phyloP scores from a whole-genome alignment of 2,888 invertebrate genomes.

The Volucella inanis region DNA sequence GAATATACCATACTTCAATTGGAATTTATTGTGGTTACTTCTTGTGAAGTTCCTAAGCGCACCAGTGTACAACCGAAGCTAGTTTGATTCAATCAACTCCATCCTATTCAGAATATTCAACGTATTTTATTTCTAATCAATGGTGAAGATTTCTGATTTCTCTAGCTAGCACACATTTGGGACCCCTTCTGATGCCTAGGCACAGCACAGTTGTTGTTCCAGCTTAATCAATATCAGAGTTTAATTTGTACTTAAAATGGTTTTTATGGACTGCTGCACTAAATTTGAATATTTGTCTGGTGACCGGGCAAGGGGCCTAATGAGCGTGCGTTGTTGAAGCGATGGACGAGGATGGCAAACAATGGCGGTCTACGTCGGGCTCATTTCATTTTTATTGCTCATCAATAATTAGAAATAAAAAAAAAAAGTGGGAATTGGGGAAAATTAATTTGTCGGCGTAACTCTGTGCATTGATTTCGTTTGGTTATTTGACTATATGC shows the following conservation, averaged over 20 bases:
- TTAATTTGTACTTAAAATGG: conserved; percentile 73
- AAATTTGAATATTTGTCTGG: conserved; percentile 65
- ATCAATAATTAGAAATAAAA: conserved; percentile 65
- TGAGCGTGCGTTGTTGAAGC: conserved; percentile 12
- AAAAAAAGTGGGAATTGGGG: conserved; percentile 43
- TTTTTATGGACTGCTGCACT: conserved; percentile 69
- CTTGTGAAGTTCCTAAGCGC: conserved; percentile 40
- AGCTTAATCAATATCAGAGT: conserved; percentile 67
- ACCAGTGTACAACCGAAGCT: conserved; percentile 7
- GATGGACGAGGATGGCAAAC: conserved; percentile 44
- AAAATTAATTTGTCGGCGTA: conserved; percentile 55
- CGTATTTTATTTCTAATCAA: conserved; percentile 70
- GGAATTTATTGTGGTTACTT: conserved; percentile 68
- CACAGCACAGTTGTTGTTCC: neutral
- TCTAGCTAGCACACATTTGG: conserved; percentile 17
- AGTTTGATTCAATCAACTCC: conserved; percentile 72
- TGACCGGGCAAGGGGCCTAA: conserved; percentile 41
- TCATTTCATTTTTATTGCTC: conserved; percentile 71
- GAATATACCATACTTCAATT: conserved; percentile 68
- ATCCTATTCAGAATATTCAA: conserved; percentile 33
- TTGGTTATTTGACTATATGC: conserved; percentile 13
- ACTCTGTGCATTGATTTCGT: conserved; percentile 61
- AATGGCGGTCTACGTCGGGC: conserved; percentile 46
- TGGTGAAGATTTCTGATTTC: conserved; percentile 59
- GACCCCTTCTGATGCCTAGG: conserved; percentile 22